Percentiles rank a stretch among this genome's conserved stretches.
Conservation (phyloP, 2,888 invertebrate genomes). For the Epistrophe eligans region DNA sequence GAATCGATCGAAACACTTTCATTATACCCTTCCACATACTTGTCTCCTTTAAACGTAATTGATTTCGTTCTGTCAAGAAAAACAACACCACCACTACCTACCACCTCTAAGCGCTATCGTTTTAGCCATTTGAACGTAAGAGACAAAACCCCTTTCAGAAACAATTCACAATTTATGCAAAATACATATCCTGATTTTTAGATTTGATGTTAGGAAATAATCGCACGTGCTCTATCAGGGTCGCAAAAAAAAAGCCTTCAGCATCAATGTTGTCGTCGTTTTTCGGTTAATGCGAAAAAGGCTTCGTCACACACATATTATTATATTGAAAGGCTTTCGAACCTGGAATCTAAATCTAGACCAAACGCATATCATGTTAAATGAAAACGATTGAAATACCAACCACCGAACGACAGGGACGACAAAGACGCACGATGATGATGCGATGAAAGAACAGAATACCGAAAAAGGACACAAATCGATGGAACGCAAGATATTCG, state of each 20-base stretch:
- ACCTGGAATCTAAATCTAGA: slow-evolving; percentile 21
- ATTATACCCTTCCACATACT: slow-evolving; percentile 44
- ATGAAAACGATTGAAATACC: slow-evolving; percentile 56
- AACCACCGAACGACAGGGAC: slow-evolving; percentile 35
- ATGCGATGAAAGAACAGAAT: slow-evolving; percentile 35
- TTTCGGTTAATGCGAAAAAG: slow-evolving; percentile 1
- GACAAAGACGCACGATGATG: not conserved
- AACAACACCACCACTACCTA: slow-evolving; percentile 29
- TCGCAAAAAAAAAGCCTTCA: slow-evolving; percentile 52
- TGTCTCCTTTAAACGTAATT: slow-evolving; percentile 58
- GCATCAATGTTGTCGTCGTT: slow-evolving; percentile 45
- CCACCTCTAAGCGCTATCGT: slow-evolving; percentile 24
- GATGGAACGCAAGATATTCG: slow-evolving; percentile 52
- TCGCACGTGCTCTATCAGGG: slow-evolving; percentile 71
- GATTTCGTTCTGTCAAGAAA: slow-evolving; percentile 65
- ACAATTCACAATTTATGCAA: slow-evolving; percentile 73
- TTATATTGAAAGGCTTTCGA: slow-evolving; percentile 1
- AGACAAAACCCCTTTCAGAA: slow-evolving; percentile 24
- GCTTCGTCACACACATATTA: slow-evolving; percentile 8
- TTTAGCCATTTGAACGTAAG: slow-evolving; percentile 34
- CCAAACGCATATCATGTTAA: slow-evolving; percentile 43
- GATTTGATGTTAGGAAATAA: slow-evolving; percentile 64
- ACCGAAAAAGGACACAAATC: slow-evolving; percentile 62
- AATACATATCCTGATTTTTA: slow-evolving; percentile 64
- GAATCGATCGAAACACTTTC: slow-evolving; percentile 67